Evolutionary conservation across 2,797 vertebrate genomes (phyloP).

Genomic region (Ctenosaura bakeri): DNA sequence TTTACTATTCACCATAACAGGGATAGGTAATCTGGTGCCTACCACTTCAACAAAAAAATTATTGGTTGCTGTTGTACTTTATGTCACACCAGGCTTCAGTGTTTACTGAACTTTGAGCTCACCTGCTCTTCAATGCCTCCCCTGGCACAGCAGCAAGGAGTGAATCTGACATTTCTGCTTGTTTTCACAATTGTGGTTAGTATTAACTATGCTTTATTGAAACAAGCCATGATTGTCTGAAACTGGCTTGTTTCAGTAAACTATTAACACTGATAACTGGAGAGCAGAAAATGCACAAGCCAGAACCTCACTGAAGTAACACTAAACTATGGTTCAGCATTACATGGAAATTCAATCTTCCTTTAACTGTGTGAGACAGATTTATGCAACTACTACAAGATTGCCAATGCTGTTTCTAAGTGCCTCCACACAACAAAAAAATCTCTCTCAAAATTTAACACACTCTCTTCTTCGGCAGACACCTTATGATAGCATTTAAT

Average conservation of each 20-base stretch:
- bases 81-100: no score
- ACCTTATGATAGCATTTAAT: neutral
- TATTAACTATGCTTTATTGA: neutral
- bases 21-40: neutral
- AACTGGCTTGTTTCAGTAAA: no score
- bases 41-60: neutral
- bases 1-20: slow-evolving; percentile 28
- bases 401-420: neutral
- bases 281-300: neutral
- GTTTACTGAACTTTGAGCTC: no score
- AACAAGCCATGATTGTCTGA: neutral
- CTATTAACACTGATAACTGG: no score
- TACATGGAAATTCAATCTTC: neutral
- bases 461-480: neutral
- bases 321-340: neutral
- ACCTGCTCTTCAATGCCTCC: no score
- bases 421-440: neutral
- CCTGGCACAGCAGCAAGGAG: no score
- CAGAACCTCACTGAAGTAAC: neutral
- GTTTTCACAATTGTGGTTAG: neutral
- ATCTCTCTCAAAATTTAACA: neutral
- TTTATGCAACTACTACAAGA: neutral
- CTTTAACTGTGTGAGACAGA: neutral
- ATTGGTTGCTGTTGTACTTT: no score
- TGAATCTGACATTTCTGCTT: no score